Percentiles rank a stretch among this genome's conserved stretches.
Evolutionary conservation across 2,113 vertebrate species (phyloP).

Genomic region (Sialia sialis): DNA sequence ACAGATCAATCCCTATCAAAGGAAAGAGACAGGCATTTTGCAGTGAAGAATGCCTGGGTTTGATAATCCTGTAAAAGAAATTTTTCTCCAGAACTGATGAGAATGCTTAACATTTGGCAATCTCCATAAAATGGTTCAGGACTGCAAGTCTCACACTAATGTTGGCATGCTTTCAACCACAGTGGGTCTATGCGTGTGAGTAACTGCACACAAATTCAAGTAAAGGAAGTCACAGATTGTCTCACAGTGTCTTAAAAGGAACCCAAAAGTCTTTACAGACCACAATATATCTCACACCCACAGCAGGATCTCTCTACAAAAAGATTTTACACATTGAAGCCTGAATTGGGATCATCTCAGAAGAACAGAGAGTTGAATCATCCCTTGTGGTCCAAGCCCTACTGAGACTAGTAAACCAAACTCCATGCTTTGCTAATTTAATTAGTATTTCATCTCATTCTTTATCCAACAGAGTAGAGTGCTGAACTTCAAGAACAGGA

Average conservation of each 20-base stretch:
- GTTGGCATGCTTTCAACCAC: neutral
- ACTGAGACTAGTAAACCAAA: neutral
- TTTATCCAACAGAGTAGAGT: neutral
- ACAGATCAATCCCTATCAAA: neutral
- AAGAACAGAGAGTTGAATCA: neutral
- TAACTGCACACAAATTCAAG: neutral
- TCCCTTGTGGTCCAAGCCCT: neutral
- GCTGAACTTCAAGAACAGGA: neutral
- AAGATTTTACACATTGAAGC: neutral
- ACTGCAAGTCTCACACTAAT: neutral
- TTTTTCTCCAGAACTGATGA: neutral
- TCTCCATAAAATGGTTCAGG: neutral
- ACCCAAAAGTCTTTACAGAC: neutral
- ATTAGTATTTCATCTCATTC: neutral
- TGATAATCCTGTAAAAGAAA: neutral
- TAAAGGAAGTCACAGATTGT: neutral
- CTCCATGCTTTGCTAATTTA: neutral
- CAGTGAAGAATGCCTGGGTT: neutral
- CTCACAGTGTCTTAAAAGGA: neutral
- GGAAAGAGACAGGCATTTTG: neutral
- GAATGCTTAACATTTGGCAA: neutral
- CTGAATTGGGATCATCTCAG: neutral
- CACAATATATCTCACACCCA: neutral
- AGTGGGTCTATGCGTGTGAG: fast-evolving
- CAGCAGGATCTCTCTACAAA: neutral